These are phyloP conservation scores for Tapirus indicus DNA, from an alignment of 2,797 vertebrate species.

Conservation along the genomic window DNA sequence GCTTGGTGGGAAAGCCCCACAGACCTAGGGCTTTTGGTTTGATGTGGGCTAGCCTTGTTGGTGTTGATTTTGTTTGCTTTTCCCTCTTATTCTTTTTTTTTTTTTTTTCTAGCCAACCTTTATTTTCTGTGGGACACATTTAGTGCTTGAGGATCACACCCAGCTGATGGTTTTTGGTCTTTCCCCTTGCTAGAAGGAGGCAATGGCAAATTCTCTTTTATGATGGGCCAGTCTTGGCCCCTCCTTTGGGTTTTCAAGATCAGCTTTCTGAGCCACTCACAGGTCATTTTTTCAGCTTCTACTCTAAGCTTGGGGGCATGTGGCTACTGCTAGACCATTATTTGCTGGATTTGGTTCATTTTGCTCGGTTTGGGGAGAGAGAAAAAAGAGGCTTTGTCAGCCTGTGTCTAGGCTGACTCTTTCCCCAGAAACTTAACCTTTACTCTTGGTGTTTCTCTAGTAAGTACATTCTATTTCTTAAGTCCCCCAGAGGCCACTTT, in stretches of 20 bases:
- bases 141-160: neutral
- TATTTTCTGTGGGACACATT: neutral
- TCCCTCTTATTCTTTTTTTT: neutral
- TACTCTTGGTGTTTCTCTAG: neutral
- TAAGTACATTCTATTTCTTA: slow-evolving; percentile 48
- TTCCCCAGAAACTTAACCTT: slow-evolving; percentile 46
- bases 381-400: neutral
- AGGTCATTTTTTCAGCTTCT: neutral
- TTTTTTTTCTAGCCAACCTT: neutral
- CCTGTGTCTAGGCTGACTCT: neutral
- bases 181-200: neutral
- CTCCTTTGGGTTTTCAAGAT: slow-evolving; percentile 20
- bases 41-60: neutral
- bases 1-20: neutral
- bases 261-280: neutral
- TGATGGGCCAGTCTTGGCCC: neutral
- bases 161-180: neutral
- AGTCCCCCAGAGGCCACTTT: slow-evolving; percentile 27
- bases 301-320: neutral
- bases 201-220: neutral
- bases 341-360: slow-evolving; percentile 6
- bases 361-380: neutral
- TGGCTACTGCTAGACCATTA: neutral
- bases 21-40: neutral
- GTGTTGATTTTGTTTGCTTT: neutral